Conservation (phyloP, 2,797 vertebrate species). For the Taeniopygia guttata region DNA sequence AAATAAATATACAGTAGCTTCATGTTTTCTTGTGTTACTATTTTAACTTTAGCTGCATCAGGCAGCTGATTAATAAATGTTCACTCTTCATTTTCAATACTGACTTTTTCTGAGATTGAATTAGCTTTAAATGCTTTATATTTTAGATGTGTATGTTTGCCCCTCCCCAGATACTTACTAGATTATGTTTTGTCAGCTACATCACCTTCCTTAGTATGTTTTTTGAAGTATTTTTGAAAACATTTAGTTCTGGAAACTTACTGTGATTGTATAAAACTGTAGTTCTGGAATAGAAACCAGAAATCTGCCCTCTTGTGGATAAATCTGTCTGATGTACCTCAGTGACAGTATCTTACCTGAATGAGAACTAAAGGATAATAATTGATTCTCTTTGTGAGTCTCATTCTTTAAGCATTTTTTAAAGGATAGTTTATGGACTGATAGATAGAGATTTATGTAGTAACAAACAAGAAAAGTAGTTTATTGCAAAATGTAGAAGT, state of each 20-base stretch:
- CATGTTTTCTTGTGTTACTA: background rate
- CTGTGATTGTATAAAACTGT: background rate
- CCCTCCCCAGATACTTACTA: background rate
- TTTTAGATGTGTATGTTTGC: background rate
- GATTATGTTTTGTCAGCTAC: background rate
- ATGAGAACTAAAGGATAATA: background rate
- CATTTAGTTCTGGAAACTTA: background rate
- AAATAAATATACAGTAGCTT: background rate
- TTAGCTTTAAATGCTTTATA: background rate
- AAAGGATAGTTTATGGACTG: background rate
- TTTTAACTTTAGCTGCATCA: background rate
- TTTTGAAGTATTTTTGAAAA: background rate
- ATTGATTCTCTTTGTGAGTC: background rate
- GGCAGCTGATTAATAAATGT: background rate
- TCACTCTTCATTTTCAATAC: background rate
- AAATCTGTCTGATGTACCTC: background rate
- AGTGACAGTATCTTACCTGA: background rate
- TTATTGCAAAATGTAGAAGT: background rate
- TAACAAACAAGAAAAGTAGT: background rate
- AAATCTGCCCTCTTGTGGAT: constrained; percentile 52
- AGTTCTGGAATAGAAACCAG: background rate
- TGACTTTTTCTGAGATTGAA: background rate
- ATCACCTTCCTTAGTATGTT: background rate
- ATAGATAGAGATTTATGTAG: background rate
- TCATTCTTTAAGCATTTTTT: background rate